phyloP scores from a whole-genome alignment of 1,140 invertebrate species.

The Tyrophagus putrescentiae region DNA sequence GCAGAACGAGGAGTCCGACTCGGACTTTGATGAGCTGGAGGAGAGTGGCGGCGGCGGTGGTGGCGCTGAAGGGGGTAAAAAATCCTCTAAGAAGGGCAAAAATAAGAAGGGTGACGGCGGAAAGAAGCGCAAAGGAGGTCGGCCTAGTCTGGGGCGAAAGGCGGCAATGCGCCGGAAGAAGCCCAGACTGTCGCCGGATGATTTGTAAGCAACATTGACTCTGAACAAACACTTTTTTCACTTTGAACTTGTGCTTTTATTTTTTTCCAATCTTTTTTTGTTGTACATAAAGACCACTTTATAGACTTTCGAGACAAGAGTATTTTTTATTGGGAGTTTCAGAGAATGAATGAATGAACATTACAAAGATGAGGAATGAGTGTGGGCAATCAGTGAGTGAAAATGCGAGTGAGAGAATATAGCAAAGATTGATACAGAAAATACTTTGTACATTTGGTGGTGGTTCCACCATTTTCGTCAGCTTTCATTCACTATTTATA shows the following conservation, averaged over 20 bases:
- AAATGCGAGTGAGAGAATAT: slow-evolving; percentile 1
- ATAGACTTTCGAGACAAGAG: neutral
- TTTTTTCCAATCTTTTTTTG: neutral
- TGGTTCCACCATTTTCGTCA: too few species aligned
- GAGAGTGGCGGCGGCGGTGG: slow-evolving; percentile 35
- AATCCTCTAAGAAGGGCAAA: neutral
- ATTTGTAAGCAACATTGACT: slow-evolving; percentile 1
- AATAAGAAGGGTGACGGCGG: too few species aligned
- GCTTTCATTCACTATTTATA: too few species aligned
- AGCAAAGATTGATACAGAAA: neutral
- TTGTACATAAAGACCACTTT: neutral
- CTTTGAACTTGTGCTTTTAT: too few species aligned
- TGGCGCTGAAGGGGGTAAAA: slow-evolving; percentile 21
- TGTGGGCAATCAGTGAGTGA: too few species aligned
- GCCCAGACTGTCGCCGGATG: neutral
- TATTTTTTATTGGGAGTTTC: too few species aligned
- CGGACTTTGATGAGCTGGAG: slow-evolving; percentile 30
- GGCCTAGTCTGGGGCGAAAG: neutral
- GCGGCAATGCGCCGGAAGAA: neutral
- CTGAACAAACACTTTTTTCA: too few species aligned
- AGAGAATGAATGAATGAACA: too few species aligned
- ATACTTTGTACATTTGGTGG: too few species aligned
- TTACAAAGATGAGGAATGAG: too few species aligned
- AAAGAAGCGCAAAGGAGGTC: too few species aligned
- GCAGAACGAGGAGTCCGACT: slow-evolving; percentile 27